Evolutionary conservation across 2,797 vertebrate genomes (phyloP), one percentile per base, ranked within the genome.

Genomic region (Artibeus lituratus): DNA sequence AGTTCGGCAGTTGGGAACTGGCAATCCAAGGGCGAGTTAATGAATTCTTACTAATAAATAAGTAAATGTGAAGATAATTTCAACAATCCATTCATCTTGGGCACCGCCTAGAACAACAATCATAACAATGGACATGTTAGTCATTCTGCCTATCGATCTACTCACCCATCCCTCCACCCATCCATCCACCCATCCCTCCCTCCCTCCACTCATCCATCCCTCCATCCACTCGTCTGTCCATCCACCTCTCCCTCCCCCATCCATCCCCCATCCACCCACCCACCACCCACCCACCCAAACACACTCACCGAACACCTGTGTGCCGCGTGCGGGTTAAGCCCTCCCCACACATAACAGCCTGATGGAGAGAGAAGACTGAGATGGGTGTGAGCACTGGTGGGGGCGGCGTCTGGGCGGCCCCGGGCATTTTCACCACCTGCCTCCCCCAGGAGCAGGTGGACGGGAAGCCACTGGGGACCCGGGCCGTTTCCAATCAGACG

Each of bases 221-320:
- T 1, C 14, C 19, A 44, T 0, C 37, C 35, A 62, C 0, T 24
- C 22, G 22, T 5, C 7, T 0, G 22, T 0, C 62, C 19, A 91
- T 5, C 26, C 57, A 12, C 14, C 24, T 4, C 72, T 0, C 74
- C n/a, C 5, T 10, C 19, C 53, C 0, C 39, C 8, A 47, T 15
- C 11, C 29, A 14, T 1, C 14, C 19, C 0, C 37, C 35, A 62
- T 0, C 32, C 22, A 29, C 3, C 7, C 0, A 32, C 0, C 62
- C 19, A 91, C 57, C 5, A 12, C 24, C 4, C 72, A 0, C 74
- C n/a, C 24, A n/a, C 44, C 42, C 32, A 83, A 67, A 32, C 11
- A 26, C n/a, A 5, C n/a, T 44, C 89, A 49, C n/a, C 21, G 22
- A 57, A 51, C 8, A 16, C 39, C 37, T 73, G 37, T 2, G 8